Percentiles rank a stretch among this genome's conserved stretches.
These are phyloP conservation scores for Tretioscincus oriximinensis DNA, from an alignment of 2,113 vertebrate genomes.

Conservation along the genomic window DNA sequence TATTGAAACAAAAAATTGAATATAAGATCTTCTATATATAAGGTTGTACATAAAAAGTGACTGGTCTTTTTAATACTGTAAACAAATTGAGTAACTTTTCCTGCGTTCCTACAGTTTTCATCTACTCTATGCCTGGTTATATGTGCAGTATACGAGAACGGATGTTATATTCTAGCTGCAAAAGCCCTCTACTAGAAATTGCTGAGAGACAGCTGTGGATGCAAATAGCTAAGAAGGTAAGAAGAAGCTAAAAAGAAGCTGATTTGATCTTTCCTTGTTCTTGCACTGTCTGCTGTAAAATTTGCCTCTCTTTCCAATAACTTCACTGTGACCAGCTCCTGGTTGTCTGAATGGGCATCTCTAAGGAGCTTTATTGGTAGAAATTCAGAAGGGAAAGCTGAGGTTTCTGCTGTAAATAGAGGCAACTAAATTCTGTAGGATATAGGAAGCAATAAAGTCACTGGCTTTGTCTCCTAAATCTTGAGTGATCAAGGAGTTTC, in stretches of 20 bases:
- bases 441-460: no score
- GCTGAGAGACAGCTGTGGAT: conserved; percentile 85
- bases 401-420: no score
- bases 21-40: background rate
- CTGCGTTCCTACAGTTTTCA: conserved; percentile 92
- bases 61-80: background rate
- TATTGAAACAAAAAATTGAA: no score
- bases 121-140: conserved; percentile 98
- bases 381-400: no score
- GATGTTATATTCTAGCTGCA: conserved; percentile 98
- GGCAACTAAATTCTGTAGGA: no score
- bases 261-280: background rate
- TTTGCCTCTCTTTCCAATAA: no score
- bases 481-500: no score
- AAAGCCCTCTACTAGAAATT: conserved; percentile 88
- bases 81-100: conserved; percentile 17
- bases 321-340: no score
- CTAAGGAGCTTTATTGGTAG: no score
- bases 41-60: background rate
- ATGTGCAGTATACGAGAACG: conserved; percentile 93
- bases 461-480: no score
- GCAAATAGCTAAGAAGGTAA: conserved; percentile 89
- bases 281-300: background rate
- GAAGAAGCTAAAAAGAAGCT: no score
- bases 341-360: no score